A percentile compares a stretch with the other conserved stretches of the same genome.
Evolutionary conservation across 2,888 invertebrate species (phyloP).

Genomic region (Laothoe populi): DNA sequence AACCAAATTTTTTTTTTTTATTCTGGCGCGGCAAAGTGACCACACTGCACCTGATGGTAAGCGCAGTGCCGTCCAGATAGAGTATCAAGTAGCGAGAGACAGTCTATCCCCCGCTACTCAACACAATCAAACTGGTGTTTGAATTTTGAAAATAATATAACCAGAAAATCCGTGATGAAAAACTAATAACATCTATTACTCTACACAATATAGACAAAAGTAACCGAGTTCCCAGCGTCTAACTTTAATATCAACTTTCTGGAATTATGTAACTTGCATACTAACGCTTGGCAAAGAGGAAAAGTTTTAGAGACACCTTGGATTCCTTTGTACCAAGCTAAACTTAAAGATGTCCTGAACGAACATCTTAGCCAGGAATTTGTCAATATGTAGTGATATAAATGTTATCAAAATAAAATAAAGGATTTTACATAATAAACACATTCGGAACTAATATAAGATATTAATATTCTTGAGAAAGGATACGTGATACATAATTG

Average conservation of each 20-base stretch:
- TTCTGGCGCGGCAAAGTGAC: too few relatives aligned
- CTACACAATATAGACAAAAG: not conserved
- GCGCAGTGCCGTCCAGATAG: too few relatives aligned
- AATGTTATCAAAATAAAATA: not conserved
- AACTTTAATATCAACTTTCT: constrained; percentile 9
- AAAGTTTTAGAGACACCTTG: constrained; percentile 34
- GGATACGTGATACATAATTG: too few relatives aligned
- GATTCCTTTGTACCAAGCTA: constrained; percentile 31
- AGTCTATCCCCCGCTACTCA: too few relatives aligned
- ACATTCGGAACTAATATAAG: too few relatives aligned
- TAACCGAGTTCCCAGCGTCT: not conserved
- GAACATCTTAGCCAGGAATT: not conserved
- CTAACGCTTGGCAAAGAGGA: not conserved
- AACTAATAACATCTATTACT: not conserved
- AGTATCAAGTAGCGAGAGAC: too few relatives aligned
- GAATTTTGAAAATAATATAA: not conserved
- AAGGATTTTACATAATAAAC: not conserved
- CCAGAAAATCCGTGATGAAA: not conserved
- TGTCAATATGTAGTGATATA: not conserved
- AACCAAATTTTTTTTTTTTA: too few relatives aligned
- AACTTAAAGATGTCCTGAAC: constrained; percentile 23
- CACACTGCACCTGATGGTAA: too few relatives aligned
- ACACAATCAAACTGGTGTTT: too few relatives aligned
- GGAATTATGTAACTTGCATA: constrained; percentile 30
- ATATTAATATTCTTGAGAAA: too few relatives aligned